phyloP scores from a whole-genome alignment of 2,113 vertebrate genomes.

The Rhipidura dahli region DNA sequence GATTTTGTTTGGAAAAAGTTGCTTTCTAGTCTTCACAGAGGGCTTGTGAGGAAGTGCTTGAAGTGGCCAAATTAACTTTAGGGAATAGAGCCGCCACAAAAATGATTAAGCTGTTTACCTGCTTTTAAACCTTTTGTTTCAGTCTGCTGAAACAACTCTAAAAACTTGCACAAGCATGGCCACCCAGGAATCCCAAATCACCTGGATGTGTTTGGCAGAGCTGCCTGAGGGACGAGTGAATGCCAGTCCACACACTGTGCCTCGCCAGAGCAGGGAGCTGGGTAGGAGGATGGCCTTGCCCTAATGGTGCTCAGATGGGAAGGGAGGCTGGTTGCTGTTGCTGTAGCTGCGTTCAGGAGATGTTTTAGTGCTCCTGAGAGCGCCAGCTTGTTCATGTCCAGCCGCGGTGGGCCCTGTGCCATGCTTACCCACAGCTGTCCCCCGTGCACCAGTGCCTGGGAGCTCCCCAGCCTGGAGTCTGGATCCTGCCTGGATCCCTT shows the following conservation, averaged over 20 bases:
- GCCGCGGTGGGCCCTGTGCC: background rate
- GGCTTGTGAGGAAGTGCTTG: background rate
- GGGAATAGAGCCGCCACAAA: accelerated
- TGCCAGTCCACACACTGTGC: background rate
- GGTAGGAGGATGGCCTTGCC: background rate
- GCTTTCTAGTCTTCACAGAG: background rate
- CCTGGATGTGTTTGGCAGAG: background rate
- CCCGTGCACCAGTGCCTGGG: accelerated
- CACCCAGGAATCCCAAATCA: background rate
- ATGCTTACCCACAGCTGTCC: background rate
- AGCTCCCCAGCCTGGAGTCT: too few species aligned
- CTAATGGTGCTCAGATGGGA: background rate
- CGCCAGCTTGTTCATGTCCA: background rate
- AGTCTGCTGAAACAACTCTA: background rate
- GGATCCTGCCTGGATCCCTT: background rate
- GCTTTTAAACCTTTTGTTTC: background rate
- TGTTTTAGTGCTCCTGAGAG: background rate
- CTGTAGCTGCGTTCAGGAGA: background rate
- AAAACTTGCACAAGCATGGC: background rate
- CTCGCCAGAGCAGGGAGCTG: background rate
- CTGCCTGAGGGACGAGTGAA: accelerated
- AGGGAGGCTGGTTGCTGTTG: background rate
- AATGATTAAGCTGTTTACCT: background rate
- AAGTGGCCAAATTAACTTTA: background rate
- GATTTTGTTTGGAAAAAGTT: background rate